A percentile compares a stretch with the other conserved stretches of the same genome.
Conservation (phyloP, 2,888 invertebrate species). For the Brachypterus glaber region DNA sequence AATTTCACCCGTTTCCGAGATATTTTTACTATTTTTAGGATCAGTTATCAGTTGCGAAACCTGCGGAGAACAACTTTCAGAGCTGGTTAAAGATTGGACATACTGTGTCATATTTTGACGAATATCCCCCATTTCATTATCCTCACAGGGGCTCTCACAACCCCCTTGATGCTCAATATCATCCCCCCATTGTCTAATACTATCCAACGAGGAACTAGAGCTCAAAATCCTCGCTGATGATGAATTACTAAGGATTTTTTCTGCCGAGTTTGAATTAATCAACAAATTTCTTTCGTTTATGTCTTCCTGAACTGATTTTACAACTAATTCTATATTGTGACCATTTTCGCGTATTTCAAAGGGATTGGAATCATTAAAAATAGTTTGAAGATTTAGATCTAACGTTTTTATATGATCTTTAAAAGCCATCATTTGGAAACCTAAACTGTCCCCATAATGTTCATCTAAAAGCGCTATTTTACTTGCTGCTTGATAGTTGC, state of each 20-base stretch:
- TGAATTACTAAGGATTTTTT: constrained; percentile 17
- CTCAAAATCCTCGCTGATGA: constrained; percentile 36
- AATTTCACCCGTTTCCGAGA: constrained; percentile 23
- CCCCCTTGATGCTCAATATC: constrained; percentile 40
- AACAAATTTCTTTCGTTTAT: constrained; percentile 24
- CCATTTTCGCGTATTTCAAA: constrained; percentile 26
- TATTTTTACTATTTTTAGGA: constrained; percentile 18
- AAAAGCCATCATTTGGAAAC: constrained; percentile 37
- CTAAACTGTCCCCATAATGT: constrained; percentile 39
- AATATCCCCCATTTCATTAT: constrained; percentile 32
- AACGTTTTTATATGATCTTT: constrained; percentile 33
- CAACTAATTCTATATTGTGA: constrained; percentile 26
- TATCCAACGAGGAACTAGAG: constrained; percentile 38
- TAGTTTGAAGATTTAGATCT: constrained; percentile 26
- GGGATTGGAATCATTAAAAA: constrained; percentile 26
- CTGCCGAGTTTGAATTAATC: constrained; percentile 19
- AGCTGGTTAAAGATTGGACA: constrained; percentile 34
- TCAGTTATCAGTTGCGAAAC: constrained; percentile 32
- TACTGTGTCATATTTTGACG: constrained; percentile 36
- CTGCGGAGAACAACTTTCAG: constrained; percentile 27
- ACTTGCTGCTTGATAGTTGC: constrained; percentile 39
- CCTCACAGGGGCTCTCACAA: constrained; percentile 37
- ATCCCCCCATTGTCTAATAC: constrained; percentile 39
- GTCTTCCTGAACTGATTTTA: constrained; percentile 27
- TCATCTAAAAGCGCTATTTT: constrained; percentile 38